Evolutionary conservation across 1,140 invertebrate genomes (phyloP), one percentile per base, ranked within the genome.

Genomic region (Dendrolimus kikuchii): DNA sequence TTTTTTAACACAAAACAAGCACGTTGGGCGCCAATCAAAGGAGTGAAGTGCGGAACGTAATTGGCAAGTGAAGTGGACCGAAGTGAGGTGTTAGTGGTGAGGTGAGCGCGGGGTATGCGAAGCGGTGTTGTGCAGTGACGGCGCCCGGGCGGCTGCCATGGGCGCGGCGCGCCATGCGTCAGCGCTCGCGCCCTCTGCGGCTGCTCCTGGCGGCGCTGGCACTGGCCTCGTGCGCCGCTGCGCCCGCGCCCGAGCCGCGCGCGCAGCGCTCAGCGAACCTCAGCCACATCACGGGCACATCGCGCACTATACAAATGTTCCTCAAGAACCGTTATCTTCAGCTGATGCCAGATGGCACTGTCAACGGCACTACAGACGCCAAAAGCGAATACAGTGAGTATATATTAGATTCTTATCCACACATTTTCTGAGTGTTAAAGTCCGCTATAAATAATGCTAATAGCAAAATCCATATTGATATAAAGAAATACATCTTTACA

Each of bases 341-440:
- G 83, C 88, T 95, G 51, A 73, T 93, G 77, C 92, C 92, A 46
- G 93, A 95, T 83, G 93, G 93, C 68, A 92, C 91, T 58, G 93
- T 95, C 74, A 94, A 93, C 84, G 93, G 93, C 51, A 93, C 93
- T 71, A 89, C 89, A 68, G 91, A 94, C 72, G 91, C 92, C 77
- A 89, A 88, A 66, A 93, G 92, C 78, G 90, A 92, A 82, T 94
- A 93, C 89, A 94, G 94, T 95, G 79, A 95, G 93, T 95, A 77
- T 45, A 48, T 49, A 40, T 23, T 36, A 10, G 9, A 46, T 46
- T 46, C 36, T 2, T 46, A 9, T 6, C 9, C n/a, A 36, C 9
- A 46, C 9, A 6, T 46, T 46, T n/a, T 6, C 9, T 46, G 9
- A 9, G 44, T 46, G 6, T 50, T 39, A 49, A 6, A 39, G 4